Evolutionary conservation across 2,113 vertebrate species (phyloP).

Genomic region (Oryzias curvinotus): DNA sequence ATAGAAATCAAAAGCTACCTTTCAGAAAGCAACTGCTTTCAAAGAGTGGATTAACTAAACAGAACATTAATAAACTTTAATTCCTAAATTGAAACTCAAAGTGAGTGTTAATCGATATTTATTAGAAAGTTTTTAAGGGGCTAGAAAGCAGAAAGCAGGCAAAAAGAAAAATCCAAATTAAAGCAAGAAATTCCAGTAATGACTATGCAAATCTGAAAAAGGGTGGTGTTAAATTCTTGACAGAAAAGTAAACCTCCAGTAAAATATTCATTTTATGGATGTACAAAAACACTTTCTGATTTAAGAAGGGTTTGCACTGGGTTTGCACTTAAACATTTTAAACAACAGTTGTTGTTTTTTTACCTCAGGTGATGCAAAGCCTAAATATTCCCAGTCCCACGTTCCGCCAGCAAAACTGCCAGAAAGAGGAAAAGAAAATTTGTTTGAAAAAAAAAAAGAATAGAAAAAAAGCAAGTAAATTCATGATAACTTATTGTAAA

Average conservation of each 20-base stretch:
- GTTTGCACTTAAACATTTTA: constrained; percentile 12
- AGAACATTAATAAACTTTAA: not conserved
- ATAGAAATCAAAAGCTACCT: not conserved
- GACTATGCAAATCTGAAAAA: too few species aligned
- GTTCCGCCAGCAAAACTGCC: constrained; percentile 95
- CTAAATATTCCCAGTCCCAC: constrained; percentile 99
- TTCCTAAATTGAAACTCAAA: not conserved
- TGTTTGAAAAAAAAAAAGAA: not conserved
- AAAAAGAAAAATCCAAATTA: too few species aligned
- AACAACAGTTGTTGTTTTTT: constrained; percentile 20
- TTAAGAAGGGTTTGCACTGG: not conserved
- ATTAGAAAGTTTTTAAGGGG: too few species aligned
- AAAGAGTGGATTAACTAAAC: not conserved
- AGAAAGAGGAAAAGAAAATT: constrained; percentile 36
- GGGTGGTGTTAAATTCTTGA: not conserved
- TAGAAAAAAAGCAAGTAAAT: too few species aligned
- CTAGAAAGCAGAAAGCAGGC: too few species aligned
- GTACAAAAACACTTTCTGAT: not conserved
- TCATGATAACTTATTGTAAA: too few species aligned
- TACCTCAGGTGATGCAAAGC: constrained; percentile 98
- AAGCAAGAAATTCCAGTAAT: too few species aligned
- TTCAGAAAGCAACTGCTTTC: not conserved
- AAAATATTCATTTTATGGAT: not conserved
- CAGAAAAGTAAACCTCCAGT: not conserved
- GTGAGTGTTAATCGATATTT: not conserved